phyloP scores from a whole-genome alignment of 2,888 invertebrate species.

The Macrosiphum euphorbiae region DNA sequence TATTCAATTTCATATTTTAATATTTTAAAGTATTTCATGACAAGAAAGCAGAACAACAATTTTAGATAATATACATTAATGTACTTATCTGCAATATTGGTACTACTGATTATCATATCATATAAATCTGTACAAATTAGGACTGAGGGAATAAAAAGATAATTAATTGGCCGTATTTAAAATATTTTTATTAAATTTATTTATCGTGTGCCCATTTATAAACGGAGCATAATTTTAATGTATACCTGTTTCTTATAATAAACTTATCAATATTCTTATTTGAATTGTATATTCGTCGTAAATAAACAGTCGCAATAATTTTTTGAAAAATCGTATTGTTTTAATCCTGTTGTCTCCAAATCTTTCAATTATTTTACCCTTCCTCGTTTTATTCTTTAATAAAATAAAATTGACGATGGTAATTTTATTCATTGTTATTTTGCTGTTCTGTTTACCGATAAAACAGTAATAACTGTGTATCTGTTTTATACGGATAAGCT shows the following conservation, averaged over 20 bases:
- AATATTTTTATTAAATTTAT: background rate
- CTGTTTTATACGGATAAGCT: conserved; percentile 52
- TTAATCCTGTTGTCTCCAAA: background rate
- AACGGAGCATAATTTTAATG: background rate
- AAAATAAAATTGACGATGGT: conserved; percentile 52
- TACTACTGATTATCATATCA: background rate
- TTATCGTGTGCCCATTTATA: background rate
- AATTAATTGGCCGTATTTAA: background rate
- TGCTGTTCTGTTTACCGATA: conserved; percentile 33
- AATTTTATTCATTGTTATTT: conserved; percentile 59
- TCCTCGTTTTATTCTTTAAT: background rate
- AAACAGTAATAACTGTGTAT: conserved; percentile 31
- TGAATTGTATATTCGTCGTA: background rate
- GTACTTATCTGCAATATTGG: background rate
- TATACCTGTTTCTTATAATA: too few species aligned
- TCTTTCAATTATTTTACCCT: conserved; percentile 32
- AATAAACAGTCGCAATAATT: background rate
- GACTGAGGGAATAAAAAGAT: background rate
- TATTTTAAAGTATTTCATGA: background rate
- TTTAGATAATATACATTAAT: background rate
- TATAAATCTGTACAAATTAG: background rate
- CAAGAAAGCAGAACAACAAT: background rate
- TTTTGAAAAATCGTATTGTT: background rate
- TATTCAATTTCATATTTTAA: background rate
- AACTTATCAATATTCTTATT: background rate